These are phyloP conservation scores for Falcunculus frontatus DNA, from an alignment of 2,113 vertebrate species.

Conservation along the genomic window DNA sequence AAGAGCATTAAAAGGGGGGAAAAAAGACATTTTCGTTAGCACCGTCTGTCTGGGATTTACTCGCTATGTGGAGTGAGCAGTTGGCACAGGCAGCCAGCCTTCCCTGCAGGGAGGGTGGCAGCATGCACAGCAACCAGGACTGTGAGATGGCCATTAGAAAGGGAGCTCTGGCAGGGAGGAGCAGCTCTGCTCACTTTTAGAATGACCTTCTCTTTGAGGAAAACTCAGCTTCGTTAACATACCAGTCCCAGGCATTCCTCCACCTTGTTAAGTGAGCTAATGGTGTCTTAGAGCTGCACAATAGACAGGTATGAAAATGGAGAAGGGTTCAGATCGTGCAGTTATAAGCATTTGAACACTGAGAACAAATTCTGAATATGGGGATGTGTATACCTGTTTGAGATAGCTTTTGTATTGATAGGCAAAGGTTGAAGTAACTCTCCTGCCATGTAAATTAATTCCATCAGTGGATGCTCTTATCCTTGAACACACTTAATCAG, in stretches of 20 bases:
- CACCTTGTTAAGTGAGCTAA: constrained; percentile 35
- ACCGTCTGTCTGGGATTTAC: constrained; percentile 59
- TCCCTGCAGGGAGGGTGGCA: constrained; percentile 7
- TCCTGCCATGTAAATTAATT: constrained; percentile 24
- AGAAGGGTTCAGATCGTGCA: neutral
- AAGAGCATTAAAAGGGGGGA: constrained; percentile 56
- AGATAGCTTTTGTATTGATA: constrained; percentile 9
- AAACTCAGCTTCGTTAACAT: constrained; percentile 45
- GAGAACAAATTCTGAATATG: neutral
- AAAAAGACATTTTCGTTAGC: constrained; percentile 50
- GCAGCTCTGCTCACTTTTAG: neutral
- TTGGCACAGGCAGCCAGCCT: constrained; percentile 29
- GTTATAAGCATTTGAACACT: constrained; percentile 45
- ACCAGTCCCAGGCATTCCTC: constrained; percentile 4
- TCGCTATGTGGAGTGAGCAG: constrained; percentile 26
- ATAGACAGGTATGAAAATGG: constrained; percentile 18
- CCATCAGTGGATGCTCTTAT: constrained; percentile 24
- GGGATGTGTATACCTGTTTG: constrained; percentile 6
- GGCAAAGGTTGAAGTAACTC: constrained; percentile 10
- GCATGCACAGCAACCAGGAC: neutral
- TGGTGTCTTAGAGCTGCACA: neutral
- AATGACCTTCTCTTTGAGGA: constrained; percentile 51
- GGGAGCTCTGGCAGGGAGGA: constrained; percentile 14
- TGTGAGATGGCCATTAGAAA: constrained; percentile 28
- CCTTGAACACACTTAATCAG: constrained; percentile 40